phyloP scores from a whole-genome alignment of 2,888 invertebrate species.

The Rhagonycha lutea region DNA sequence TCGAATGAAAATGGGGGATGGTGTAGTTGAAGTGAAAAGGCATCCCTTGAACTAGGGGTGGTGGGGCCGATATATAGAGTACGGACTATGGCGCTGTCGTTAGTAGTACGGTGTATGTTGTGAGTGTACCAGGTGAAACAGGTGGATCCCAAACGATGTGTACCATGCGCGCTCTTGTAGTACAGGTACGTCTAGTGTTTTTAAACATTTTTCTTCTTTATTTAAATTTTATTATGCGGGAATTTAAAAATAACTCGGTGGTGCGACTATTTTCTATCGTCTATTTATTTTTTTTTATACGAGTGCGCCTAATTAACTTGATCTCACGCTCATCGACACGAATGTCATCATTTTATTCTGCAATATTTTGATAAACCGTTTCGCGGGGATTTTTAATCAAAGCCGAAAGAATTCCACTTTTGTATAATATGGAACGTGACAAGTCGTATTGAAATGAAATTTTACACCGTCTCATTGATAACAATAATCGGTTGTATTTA shows the following conservation, averaged over 20 bases:
- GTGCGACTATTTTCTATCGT: neutral
- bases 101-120: slow-evolving; percentile 40
- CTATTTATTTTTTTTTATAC: neutral
- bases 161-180: slow-evolving; percentile 45
- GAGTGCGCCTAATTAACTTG: neutral
- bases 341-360: neutral
- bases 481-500: neutral
- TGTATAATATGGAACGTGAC: neutral
- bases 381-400: neutral
- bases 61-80: slow-evolving; percentile 47
- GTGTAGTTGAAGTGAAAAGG: slow-evolving; percentile 28
- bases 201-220: neutral
- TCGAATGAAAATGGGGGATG: slow-evolving; percentile 10
- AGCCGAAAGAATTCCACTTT: neutral
- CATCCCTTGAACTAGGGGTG: slow-evolving; percentile 40
- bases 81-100: slow-evolving; percentile 42
- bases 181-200: slow-evolving; percentile 39
- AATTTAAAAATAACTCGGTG: neutral
- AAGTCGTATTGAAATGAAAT: neutral
- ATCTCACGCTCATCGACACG: neutral
- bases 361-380: neutral
- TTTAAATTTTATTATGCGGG: neutral
- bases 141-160: slow-evolving; percentile 40
- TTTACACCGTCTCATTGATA: neutral
- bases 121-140: slow-evolving; percentile 38